Base-by-base conservation (phyloP, 2,113 vertebrate species). In the Microtus oregoni region DNA sequence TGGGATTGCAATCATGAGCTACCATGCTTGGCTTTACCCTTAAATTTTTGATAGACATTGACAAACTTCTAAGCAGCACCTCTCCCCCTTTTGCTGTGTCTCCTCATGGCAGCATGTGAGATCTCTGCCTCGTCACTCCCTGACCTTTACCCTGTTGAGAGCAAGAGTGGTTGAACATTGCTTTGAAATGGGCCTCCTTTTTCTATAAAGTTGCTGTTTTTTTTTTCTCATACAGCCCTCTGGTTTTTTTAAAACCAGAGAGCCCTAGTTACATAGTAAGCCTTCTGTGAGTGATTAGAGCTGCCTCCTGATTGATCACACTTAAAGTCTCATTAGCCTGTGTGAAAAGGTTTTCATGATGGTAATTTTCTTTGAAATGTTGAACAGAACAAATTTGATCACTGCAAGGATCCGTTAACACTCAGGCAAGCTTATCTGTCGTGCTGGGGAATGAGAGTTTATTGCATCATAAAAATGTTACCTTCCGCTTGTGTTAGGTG, bases 381-480 rank as follows among this genome's bases (percentile, higher is more conserved):
- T 94, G 92, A 97, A 89, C 90, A 94, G 94, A 65, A 89, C 92
- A 97, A 67, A 97, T 97, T 1, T 94, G 97, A 96, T 95, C 94
- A 13, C 89, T 94, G 95, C 89, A 77, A 96, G 90, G 76, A 97
- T 92, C 94, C 11, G 26, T 94, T 97, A 95, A 94, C 90, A 76
- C 78, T 95, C 92, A 81, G 19, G 35, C 55, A 98, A 81, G 63
- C 94, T 94, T 76, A 89, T 92, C 94, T 81, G 82, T 75, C 20
- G 3, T 79, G 26, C 86, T 91, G 70, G 58, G 14, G 73, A 95
- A 97, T 90, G 88, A 97, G 63, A 95, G 95, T 96, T 96, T 97
- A 96, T 95, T 87, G 95, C 94, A 95, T 97, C 94, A 94, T 97
- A 96, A 97, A 98, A 97, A 94, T 79, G 78, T 87, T 95, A 86